Conservation (phyloP, 2,797 vertebrate species). For the Limosa lapponica region DNA sequence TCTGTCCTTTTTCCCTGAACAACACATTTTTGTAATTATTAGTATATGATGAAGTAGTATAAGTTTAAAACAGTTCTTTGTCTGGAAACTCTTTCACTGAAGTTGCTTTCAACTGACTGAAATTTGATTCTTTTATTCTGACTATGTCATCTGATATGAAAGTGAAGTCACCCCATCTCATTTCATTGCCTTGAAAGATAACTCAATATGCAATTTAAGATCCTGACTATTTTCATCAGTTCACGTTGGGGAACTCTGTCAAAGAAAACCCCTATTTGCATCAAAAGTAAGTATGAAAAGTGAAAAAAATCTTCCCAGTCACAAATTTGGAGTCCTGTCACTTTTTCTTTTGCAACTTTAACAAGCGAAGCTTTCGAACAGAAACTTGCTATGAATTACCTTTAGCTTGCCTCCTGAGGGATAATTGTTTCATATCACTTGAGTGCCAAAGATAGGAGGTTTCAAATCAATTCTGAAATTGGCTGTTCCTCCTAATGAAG, state of each 20-base stretch:
- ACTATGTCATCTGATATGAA: background rate
- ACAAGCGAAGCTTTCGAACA: background rate
- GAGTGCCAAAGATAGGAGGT: background rate
- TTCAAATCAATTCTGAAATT: background rate
- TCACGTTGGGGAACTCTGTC: background rate
- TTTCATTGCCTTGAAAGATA: background rate
- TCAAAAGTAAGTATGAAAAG: background rate
- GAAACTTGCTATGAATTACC: background rate
- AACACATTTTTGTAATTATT: background rate
- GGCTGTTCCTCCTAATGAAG: background rate
- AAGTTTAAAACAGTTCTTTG: background rate
- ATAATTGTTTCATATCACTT: slow-evolving; percentile 3
- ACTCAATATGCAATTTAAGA: background rate
- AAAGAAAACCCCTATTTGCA: background rate
- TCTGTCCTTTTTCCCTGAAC: background rate
- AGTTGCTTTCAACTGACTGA: background rate
- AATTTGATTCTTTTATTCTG: background rate
- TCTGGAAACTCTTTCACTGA: background rate
- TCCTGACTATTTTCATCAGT: background rate
- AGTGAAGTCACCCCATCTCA: background rate
- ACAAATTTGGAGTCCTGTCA: background rate
- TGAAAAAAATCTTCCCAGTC: background rate
- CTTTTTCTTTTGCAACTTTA: background rate
- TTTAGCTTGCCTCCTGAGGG: background rate
- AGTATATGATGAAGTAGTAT: background rate